A percentile compares a stretch with the other conserved stretches of the same genome.
Evolutionary conservation across 2,113 vertebrate species (phyloP).

Genomic region (Atlantisia rogersi): DNA sequence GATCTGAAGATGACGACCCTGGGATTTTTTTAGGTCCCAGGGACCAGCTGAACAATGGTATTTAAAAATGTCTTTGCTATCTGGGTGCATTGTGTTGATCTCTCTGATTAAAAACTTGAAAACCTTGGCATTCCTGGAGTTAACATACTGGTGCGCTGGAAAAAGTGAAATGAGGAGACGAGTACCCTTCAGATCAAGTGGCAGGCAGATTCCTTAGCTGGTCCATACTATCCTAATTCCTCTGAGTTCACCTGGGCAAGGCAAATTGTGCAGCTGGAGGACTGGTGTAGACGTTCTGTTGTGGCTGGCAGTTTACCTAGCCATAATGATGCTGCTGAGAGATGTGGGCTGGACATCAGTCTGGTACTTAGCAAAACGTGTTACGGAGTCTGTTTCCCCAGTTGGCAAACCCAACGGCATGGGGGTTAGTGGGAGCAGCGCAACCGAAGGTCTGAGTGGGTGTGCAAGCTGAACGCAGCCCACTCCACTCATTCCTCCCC

Average conservation of each 20-base stretch:
- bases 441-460: neutral
- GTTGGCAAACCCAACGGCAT: fast-evolving
- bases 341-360: neutral
- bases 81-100: constrained; percentile 8
- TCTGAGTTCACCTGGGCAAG: neutral
- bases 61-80: constrained; percentile 38
- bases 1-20: constrained; percentile 73
- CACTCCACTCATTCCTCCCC: neutral
- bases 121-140: constrained; percentile 68
- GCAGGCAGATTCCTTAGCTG: neutral
- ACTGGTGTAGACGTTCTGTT: neutral
- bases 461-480: neutral
- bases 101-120: constrained; percentile 11
- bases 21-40: constrained; percentile 74
- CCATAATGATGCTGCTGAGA: neutral
- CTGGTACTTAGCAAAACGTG: fast-evolving
- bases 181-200: neutral
- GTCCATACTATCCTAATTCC: neutral
- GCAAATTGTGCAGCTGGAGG: neutral
- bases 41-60: constrained; percentile 77
- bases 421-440: neutral
- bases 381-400: neutral
- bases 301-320: neutral
- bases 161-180: neutral
- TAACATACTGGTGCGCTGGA: constrained; percentile 31